These are phyloP conservation scores for Drosophila testacea DNA, from an alignment of 2,888 invertebrate genomes.

Conservation along the genomic window DNA sequence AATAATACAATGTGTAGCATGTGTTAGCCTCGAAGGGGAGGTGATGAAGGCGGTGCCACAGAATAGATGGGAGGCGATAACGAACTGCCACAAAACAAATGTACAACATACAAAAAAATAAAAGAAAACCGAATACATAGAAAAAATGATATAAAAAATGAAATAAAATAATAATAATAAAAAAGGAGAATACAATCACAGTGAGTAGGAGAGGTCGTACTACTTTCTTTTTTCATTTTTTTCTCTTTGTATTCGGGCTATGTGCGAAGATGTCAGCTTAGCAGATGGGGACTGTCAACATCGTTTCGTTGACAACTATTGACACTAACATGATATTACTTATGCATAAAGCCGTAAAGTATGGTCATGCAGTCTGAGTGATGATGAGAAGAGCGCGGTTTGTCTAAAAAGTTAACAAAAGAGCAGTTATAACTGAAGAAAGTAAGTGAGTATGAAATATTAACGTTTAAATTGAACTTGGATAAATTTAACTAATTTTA, in stretches of 20 bases:
- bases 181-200: conserved; percentile 47
- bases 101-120: conserved; percentile 34
- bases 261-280: conserved; percentile 26
- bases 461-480: too few species aligned
- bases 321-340: conserved; percentile 78
- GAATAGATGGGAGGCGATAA: conserved; percentile 58
- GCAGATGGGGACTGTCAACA: conserved; percentile 65
- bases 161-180: conserved; percentile 56
- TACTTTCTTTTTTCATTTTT: neutral
- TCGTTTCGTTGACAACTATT: conserved; percentile 73
- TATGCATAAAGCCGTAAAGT: conserved; percentile 68
- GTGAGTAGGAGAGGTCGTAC: conserved; percentile 23
- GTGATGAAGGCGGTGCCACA: conserved; percentile 13
- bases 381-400: conserved; percentile 14
- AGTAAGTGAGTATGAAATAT: too few species aligned
- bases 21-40: conserved; percentile 41
- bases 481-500: neutral
- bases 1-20: conserved; percentile 70
- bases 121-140: conserved; percentile 10
- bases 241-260: neutral
- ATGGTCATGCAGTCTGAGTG: conserved; percentile 34
- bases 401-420: neutral
- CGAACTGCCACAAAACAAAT: conserved; percentile 69
- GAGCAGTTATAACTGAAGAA: neutral
- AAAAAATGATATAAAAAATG: conserved; percentile 15